Evolutionary conservation across 2,888 invertebrate genomes (phyloP).

Genomic region (Scaptomyza parva): DNA sequence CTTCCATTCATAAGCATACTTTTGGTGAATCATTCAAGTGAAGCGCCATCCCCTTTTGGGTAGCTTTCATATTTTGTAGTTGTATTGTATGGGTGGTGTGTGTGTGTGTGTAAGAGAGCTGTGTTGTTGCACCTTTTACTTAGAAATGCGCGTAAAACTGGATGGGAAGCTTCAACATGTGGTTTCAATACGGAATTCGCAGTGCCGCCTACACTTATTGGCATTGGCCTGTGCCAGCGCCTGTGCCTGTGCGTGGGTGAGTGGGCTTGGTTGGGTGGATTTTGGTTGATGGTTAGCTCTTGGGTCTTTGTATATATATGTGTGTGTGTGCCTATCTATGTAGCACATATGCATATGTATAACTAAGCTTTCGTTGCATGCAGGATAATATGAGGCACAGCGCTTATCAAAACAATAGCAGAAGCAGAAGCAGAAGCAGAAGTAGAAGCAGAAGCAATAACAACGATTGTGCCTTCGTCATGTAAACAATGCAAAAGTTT

Average conservation of each 20-base stretch:
- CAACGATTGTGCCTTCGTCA: conserved; percentile 38
- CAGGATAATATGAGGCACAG: conserved; percentile 49
- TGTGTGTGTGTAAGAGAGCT: conserved; percentile 12
- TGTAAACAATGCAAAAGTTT: conserved; percentile 77
- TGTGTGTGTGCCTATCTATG: conserved; percentile 12
- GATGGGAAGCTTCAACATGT: conserved; percentile 70
- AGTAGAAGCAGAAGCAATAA: conserved; percentile 8
- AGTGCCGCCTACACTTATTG: conserved; percentile 57
- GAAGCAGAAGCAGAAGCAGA: conserved; percentile 1
- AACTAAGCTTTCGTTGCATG: conserved; percentile 43
- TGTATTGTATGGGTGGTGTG: neutral
- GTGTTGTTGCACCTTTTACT: conserved; percentile 63
- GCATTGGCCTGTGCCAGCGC: conserved; percentile 29
- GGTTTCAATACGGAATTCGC: conserved; percentile 65
- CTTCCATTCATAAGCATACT: conserved; percentile 41
- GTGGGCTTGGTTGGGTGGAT: conserved; percentile 11
- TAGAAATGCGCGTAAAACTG: conserved; percentile 76
- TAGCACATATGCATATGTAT: conserved; percentile 21
- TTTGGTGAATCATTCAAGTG: conserved; percentile 69
- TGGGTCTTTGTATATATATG: conserved; percentile 32
- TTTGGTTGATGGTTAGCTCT: conserved; percentile 15
- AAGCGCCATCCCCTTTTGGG: conserved; percentile 12
- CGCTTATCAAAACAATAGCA: conserved; percentile 33
- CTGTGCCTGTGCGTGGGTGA: conserved; percentile 31
- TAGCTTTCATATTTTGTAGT: conserved; percentile 35